Conservation (phyloP, 2,797 vertebrate species). For the Myotis pilosus region DNA sequence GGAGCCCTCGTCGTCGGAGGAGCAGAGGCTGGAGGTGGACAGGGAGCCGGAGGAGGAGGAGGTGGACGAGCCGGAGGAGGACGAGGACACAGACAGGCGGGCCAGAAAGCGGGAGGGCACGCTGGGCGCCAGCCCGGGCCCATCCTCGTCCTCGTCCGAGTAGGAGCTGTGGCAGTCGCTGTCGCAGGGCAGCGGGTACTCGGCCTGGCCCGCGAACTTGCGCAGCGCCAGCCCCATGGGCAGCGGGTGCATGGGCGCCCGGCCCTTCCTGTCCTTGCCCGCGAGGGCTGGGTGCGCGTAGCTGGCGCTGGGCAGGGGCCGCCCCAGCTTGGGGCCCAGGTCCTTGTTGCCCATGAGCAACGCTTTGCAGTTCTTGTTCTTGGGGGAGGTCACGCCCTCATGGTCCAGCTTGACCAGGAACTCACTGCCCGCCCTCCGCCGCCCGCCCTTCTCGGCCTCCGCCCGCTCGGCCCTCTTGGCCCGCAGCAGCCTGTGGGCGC, state of each 20-base stretch:
- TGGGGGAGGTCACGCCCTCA: constrained; percentile 97
- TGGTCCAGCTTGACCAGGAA: constrained; percentile 97
- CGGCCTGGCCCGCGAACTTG: constrained; percentile 87
- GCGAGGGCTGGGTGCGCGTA: constrained; percentile 87
- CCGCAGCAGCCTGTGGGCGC: constrained; percentile 84
- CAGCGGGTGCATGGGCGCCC: constrained; percentile 84
- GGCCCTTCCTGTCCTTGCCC: constrained; percentile 89
- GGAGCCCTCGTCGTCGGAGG: constrained; percentile 97
- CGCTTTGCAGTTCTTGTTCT: constrained; percentile 95
- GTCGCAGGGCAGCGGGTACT: constrained; percentile 91
- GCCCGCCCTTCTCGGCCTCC: constrained; percentile 81
- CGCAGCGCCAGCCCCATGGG: constrained; percentile 87
- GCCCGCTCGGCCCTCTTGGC: constrained; percentile 83
- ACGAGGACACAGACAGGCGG: constrained; percentile 92
- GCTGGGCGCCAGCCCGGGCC: constrained; percentile 84
- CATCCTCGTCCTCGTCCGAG: constrained; percentile 94
- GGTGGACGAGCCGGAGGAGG: constrained; percentile 94
- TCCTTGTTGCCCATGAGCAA: constrained; percentile 90
- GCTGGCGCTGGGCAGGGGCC: constrained; percentile 82
- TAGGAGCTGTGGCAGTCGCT: constrained; percentile 96
- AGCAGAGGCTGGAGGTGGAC: constrained; percentile 97
- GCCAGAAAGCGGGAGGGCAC: constrained; percentile 91
- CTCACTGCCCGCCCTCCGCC: constrained; percentile 86
- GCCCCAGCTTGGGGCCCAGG: constrained; percentile 83
- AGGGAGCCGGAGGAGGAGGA: constrained; percentile 95